Conservation (phyloP, 2,113 vertebrate species). For the Apteryx mantelli region DNA sequence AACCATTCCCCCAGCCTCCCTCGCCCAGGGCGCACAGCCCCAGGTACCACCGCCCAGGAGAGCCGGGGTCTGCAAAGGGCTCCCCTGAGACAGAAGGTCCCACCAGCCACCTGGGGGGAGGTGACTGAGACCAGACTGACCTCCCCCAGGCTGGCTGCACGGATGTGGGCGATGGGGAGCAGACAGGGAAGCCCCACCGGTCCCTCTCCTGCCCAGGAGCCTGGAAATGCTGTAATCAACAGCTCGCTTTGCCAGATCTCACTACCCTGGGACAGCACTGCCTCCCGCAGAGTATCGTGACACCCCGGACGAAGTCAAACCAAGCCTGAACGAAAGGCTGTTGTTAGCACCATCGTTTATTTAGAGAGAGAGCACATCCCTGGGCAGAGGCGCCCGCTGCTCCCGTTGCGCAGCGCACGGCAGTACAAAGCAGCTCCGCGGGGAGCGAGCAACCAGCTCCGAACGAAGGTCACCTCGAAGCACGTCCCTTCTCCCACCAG, state of each 20-base stretch:
- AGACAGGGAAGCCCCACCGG: too few species aligned
- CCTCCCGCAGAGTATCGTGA: accelerated
- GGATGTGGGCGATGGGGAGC: background rate
- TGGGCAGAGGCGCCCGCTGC: background rate
- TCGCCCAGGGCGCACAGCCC: background rate
- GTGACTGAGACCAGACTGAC: background rate
- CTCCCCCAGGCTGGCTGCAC: background rate
- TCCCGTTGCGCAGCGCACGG: background rate
- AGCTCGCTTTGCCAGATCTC: background rate
- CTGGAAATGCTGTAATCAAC: background rate
- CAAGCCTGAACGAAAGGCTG: background rate
- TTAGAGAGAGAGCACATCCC: background rate
- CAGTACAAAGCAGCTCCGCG: background rate
- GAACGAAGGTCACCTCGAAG: background rate
- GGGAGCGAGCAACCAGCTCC: background rate
- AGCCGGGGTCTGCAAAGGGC: background rate
- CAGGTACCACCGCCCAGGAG: background rate
- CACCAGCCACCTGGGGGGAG: too few species aligned
- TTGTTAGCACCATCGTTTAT: conserved; percentile 56
- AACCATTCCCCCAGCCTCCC: too few species aligned
- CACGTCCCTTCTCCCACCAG: background rate
- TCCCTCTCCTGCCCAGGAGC: background rate
- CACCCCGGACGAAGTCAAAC: background rate
- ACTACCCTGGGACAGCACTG: background rate
- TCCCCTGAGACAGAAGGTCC: too few species aligned